Evolutionary conservation across 2,113 vertebrate genomes (phyloP), one percentile per base, ranked within the genome.

Genomic region (Strix aluco): DNA sequence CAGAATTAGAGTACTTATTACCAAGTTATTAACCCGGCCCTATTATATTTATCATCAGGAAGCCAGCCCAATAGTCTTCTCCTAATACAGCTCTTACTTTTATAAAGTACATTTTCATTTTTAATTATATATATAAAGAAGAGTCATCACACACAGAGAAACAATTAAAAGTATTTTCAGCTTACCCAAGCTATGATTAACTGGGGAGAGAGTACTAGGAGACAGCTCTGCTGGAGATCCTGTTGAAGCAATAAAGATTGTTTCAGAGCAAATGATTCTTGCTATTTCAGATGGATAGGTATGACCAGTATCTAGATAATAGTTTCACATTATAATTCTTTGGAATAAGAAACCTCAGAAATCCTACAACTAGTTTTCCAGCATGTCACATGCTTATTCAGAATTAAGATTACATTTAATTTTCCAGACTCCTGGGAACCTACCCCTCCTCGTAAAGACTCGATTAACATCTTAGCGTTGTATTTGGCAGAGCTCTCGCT

Each of bases 171-270:
- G 36, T 23, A 74, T 73, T 46, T 93, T 13, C 77, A 95, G 83
- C 98, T 98, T 98, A 99, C 99, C 99, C 97, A 99, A 97, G 97
- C 98, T 98, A 92, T 99, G 99, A 97, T 98, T 99, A 97, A 99
- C 99, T 74, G 99, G 99, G 52, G 99, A 99, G 34, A 99, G 98
- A 86, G 98, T 98, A 96, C 98, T 99, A 47, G 99, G 99, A 97
- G 99, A 99, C 91, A 99, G 97, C 97, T 99, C 99, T 88, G 99
- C 99, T 90, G 99, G 99, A 97, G 99, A 99, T 96, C 99, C 99
- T 99, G 96, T 81, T 42, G 79, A 97, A 81, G 78, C 55, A 95
- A 97, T 22, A 92, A 40, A 86, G 65, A 88, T 54, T 72, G 81
- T 71, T 95, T 93, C 47, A 95, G 44, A 59, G 38, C 40, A 93